Evolutionary conservation across 2,888 invertebrate species (phyloP), one percentile per base, ranked within the genome.

Genomic region (Caenorhabditis sp.): DNA sequence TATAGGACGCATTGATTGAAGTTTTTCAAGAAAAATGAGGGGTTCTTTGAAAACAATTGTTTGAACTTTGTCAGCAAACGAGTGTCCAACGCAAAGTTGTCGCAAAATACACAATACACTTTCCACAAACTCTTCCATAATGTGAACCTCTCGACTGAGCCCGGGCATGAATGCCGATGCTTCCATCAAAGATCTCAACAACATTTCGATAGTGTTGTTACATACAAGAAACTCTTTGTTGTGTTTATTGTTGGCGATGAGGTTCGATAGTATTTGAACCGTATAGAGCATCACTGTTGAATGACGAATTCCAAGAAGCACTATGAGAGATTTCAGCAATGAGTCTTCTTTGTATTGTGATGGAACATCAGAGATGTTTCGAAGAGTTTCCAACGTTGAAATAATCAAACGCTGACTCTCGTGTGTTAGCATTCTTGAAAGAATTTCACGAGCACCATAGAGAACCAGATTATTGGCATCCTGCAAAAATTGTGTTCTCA

Each of bases 251-350:
- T 86, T 86, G 10, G 84, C 84, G 19, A 79, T 74, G 57, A 86
- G 67, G 62, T 86, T 86, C 31, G 77, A 74, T 43, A 86, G 63
- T 12, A 79, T 82, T 54, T 85, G 83, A 12, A 77, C 77, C 12
- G 75, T 64, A 57, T 78, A 78, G 10, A 81, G 65, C 17, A 69
- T 63, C 12, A 78, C 67, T 4, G 37, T 62, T 12, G 76, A 63
- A 43, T 78, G 77, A 31, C 71, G 31, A 3, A 69, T 51, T 14
- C 72, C 79, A 37, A 82, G 62, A n/a, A 80, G 65, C 43, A 59
- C 55, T 19, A 80, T 26, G 19, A 80, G 62, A 1, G 70, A 55
- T 17, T 71, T 61, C 26, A 82, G 55, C 12, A 82, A 24, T 1
- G 61, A 14, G 24, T 72, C 63, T 17, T 79, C 76, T 50, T 74